Conservation (phyloP, 2,113 vertebrate genomes). For the Ammodytes dubius region DNA sequence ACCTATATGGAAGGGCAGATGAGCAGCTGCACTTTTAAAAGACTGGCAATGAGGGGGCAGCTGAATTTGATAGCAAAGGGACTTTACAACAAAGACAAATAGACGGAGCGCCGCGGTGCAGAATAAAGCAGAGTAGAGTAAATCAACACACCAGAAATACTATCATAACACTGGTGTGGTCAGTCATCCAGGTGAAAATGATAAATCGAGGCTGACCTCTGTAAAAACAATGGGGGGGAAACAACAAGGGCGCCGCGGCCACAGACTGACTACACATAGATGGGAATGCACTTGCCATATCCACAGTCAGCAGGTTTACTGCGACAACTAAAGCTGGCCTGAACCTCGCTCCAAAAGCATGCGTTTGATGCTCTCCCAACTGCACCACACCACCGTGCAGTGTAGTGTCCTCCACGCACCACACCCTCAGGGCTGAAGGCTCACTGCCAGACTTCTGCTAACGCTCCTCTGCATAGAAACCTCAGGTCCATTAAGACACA, state of each 20-base stretch:
- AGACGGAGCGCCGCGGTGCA: slow-evolving; percentile 31
- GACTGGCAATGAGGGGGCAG: slow-evolving; percentile 54
- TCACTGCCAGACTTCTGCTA: slow-evolving; percentile 15
- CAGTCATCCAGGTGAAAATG: slow-evolving; percentile 78
- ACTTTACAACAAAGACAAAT: slow-evolving; percentile 59
- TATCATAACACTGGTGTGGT: slow-evolving; percentile 74
- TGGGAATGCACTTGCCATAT: slow-evolving; percentile 75
- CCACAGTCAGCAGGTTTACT: slow-evolving; percentile 76
- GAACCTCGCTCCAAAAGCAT: slow-evolving; percentile 61
- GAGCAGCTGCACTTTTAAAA: slow-evolving; percentile 61
- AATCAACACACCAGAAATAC: slow-evolving; percentile 65
- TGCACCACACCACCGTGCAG: slow-evolving; percentile 56
- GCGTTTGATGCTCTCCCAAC: slow-evolving; percentile 63
- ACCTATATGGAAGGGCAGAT: slow-evolving; percentile 43
- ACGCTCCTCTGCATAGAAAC: background rate
- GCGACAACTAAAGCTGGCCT: slow-evolving; percentile 65
- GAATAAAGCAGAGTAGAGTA: slow-evolving; percentile 57
- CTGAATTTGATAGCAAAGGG: slow-evolving; percentile 54
- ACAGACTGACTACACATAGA: slow-evolving; percentile 63
- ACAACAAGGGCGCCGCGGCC: slow-evolving; percentile 61
- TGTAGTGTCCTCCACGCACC: slow-evolving; percentile 45
- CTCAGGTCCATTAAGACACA: background rate
- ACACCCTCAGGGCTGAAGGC: slow-evolving; percentile 44
- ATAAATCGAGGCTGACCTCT: slow-evolving; percentile 63
- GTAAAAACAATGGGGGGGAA: slow-evolving; percentile 61